A percentile compares a stretch with the other conserved stretches of the same genome.
These are phyloP conservation scores for Microcebus griseorufus DNA, from an alignment of 2,113 vertebrate species.

Conservation along the genomic window DNA sequence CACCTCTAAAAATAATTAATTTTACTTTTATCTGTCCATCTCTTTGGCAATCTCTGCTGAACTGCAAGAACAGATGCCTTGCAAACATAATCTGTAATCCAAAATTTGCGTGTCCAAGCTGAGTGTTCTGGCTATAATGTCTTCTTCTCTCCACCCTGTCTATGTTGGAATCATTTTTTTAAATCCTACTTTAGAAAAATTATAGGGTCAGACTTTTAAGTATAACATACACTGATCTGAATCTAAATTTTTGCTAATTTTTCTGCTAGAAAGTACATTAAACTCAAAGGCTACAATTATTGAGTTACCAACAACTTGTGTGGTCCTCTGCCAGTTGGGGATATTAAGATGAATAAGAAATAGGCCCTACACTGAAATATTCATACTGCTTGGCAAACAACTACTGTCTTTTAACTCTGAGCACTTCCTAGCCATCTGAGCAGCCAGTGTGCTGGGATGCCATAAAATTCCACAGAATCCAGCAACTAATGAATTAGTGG, in stretches of 20 bases:
- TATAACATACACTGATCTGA: neutral
- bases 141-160: neutral
- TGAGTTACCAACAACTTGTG: neutral
- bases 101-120: neutral
- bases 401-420: neutral
- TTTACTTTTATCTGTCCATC: neutral
- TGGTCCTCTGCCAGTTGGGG: neutral
- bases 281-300: neutral
- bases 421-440: neutral
- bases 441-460: neutral
- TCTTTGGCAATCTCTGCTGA: neutral
- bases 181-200: neutral
- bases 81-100: neutral
- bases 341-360: neutral
- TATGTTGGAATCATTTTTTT: neutral
- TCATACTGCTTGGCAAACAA: neutral
- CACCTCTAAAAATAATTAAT: slow-evolving; percentile 4
- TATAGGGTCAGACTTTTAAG: neutral
- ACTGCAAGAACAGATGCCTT: neutral
- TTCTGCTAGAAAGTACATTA: neutral
- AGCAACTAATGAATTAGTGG: neutral
- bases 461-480: neutral
- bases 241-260: neutral
- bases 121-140: neutral
- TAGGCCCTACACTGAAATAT: neutral